Percentiles rank a stretch among this genome's conserved stretches.
These are phyloP conservation scores for Rhingia rostrata DNA, from an alignment of 2,888 invertebrate species.

Conservation along the genomic window DNA sequence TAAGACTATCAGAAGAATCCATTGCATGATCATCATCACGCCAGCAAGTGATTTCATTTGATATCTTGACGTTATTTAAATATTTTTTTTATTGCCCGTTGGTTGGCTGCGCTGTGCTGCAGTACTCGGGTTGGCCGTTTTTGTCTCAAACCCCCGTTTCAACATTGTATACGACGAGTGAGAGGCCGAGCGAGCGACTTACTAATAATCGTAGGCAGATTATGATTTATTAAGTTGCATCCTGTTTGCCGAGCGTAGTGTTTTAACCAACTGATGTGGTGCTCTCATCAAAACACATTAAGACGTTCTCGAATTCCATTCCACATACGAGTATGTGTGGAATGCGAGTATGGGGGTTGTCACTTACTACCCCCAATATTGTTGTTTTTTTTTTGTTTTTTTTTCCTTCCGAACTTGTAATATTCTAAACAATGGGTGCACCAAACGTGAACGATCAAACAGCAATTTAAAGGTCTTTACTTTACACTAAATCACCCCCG, in stretches of 20 bases:
- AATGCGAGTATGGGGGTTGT: conserved; percentile 62
- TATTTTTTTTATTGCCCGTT: conserved; percentile 48
- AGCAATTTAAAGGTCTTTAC: conserved; percentile 73
- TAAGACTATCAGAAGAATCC: conserved; percentile 73
- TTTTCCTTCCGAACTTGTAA: neutral
- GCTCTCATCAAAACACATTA: conserved; percentile 62
- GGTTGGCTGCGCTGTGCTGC: neutral
- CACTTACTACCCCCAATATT: conserved; percentile 32
- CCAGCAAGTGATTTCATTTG: conserved; percentile 71
- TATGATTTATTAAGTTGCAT: conserved; percentile 74
- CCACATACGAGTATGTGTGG: conserved; percentile 38
- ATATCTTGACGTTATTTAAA: conserved; percentile 60
- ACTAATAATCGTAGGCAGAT: conserved; percentile 74
- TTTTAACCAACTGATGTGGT: conserved; percentile 62
- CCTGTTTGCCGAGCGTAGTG: conserved; percentile 70
- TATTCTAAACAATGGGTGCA: conserved; percentile 5
- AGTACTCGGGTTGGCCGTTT: neutral
- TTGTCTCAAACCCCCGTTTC: conserved; percentile 46
- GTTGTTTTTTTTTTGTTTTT: conserved; percentile 26
- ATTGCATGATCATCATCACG: conserved; percentile 73
- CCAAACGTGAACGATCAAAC: conserved; percentile 71
- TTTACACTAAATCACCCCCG: conserved; percentile 72
- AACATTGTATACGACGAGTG: neutral
- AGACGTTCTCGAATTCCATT: conserved; percentile 47
- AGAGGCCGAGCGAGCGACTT: conserved; percentile 14